phyloP scores from a whole-genome alignment of 2,888 invertebrate genomes.

The Allacma fusca region DNA sequence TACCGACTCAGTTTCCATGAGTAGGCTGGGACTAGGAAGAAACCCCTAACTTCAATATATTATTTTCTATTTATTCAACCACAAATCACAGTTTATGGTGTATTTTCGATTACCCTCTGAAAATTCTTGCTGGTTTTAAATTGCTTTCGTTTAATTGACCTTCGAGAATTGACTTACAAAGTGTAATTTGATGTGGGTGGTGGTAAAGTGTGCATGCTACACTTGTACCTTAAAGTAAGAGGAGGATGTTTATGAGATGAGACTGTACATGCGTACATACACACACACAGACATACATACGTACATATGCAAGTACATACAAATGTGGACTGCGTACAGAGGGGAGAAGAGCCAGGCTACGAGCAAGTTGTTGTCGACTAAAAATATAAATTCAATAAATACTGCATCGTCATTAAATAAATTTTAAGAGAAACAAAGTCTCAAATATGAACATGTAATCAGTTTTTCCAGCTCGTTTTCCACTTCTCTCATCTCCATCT shows the following conservation, averaged over 20 bases:
- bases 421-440: conserved; percentile 20
- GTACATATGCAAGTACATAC: no score
- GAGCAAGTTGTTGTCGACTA: no score
- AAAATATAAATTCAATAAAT: conserved; percentile 10
- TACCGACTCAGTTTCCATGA: background rate
- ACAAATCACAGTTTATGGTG: conserved; percentile 12
- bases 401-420: conserved; percentile 17
- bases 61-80: conserved; percentile 18
- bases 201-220: background rate
- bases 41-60: background rate
- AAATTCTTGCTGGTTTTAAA: conserved; percentile 4
- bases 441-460: conserved; percentile 15
- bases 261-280: no score
- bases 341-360: background rate
- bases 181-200: conserved; percentile 26
- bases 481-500: conserved; percentile 1
- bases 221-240: background rate
- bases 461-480: conserved; percentile 24
- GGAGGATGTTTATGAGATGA: background rate
- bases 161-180: conserved; percentile 17
- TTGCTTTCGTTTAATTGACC: conserved; percentile 26
- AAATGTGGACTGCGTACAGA: no score
- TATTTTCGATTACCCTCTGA: background rate
- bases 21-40: background rate
- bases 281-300: no score